A percentile compares a stretch with the other conserved stretches of the same genome.
These are phyloP conservation scores for Rhinogobius similis DNA, from an alignment of 2,113 vertebrate genomes.

Conservation along the genomic window DNA sequence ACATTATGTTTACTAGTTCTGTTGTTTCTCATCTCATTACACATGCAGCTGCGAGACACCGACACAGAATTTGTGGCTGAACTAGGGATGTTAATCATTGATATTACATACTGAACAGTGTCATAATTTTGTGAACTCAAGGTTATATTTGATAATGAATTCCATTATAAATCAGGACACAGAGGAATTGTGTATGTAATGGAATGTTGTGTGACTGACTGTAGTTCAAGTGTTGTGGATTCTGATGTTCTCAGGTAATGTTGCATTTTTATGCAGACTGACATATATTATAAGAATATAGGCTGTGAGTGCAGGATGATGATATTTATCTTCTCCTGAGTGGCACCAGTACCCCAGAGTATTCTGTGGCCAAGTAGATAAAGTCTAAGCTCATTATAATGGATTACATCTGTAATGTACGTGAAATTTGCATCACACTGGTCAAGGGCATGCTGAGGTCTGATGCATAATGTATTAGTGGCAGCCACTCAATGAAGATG, in stretches of 20 bases:
- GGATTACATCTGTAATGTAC: constrained; percentile 76
- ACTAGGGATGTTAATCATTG: background rate
- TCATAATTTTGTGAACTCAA: background rate
- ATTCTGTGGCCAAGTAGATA: constrained; percentile 49
- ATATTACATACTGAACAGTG: background rate
- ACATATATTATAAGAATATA: constrained; percentile 30
- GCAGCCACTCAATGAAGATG: constrained; percentile 40
- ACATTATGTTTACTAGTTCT: background rate
- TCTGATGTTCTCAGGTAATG: constrained; percentile 5
- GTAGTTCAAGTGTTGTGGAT: constrained; percentile 1
- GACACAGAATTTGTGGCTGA: background rate
- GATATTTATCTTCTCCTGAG: constrained; percentile 58
- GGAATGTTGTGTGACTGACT: background rate
- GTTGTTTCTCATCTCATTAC: background rate
- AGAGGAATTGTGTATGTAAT: background rate
- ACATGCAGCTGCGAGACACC: background rate
- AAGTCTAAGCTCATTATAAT: constrained; percentile 73
- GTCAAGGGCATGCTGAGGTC: constrained; percentile 66
- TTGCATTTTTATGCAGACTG: constrained; percentile 45
- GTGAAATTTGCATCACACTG: constrained; percentile 65
- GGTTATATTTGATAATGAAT: constrained; percentile 2
- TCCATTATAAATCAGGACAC: constrained; percentile 1
- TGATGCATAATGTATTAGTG: constrained; percentile 70
- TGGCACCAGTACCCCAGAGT: constrained; percentile 40
- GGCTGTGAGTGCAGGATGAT: constrained; percentile 22